Conservation (phyloP, 2,113 vertebrate species). For the Nanger granti region DNA sequence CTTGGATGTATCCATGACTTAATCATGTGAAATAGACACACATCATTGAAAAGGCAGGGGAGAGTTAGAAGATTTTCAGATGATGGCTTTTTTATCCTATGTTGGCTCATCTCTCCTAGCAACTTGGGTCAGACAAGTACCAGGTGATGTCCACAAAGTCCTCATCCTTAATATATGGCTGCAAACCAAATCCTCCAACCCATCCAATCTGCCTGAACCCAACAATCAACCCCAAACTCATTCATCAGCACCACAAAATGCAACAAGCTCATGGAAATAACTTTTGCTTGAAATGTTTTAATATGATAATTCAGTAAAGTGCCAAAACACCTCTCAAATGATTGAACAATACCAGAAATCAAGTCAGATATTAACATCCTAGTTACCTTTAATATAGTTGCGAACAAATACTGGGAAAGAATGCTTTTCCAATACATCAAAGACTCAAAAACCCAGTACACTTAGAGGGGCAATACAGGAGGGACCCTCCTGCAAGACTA, state of each 20-base stretch:
- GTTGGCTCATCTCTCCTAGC: not conserved
- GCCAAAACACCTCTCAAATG: not conserved
- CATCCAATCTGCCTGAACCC: not conserved
- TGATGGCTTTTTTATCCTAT: not conserved
- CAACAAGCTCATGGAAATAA: not conserved
- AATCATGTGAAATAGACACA: not conserved
- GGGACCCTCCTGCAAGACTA: not conserved
- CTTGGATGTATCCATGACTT: not conserved
- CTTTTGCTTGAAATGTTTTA: not conserved
- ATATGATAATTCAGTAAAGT: not conserved
- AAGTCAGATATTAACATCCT: not conserved
- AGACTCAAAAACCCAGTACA: not conserved
- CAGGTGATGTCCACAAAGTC: not conserved
- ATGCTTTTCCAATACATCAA: not conserved
- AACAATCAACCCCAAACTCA: not conserved
- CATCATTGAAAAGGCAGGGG: not conserved
- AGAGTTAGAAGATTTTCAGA: not conserved
- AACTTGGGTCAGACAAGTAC: not conserved
- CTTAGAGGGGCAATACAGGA: not conserved
- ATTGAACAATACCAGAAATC: not conserved
- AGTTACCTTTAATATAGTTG: not conserved
- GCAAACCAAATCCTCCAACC: not conserved
- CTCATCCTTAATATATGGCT: not conserved
- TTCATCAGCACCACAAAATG: not conserved
- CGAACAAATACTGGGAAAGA: constrained; percentile 6